phyloP scores from a whole-genome alignment of 2,113 vertebrate species.

The Bucco capensis region DNA sequence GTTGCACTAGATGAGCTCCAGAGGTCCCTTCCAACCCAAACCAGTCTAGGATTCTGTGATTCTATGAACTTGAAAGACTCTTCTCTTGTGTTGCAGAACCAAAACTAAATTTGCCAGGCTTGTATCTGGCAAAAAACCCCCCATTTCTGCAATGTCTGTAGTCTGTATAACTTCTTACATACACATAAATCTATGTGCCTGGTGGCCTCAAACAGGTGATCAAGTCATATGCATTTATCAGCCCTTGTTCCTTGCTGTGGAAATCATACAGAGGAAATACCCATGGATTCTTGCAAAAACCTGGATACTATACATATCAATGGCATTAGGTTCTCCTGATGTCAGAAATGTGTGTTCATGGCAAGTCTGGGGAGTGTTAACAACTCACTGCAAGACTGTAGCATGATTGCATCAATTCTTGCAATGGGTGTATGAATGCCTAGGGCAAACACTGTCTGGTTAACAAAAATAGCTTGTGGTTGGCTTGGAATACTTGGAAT shows the following conservation, averaged over 20 bases:
- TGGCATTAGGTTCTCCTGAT: neutral
- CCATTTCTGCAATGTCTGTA: neutral
- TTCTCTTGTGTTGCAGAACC: neutral
- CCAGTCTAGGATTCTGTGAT: too few species aligned
- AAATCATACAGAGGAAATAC: neutral
- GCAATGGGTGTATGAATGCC: conserved; percentile 27
- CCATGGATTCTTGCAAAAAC: neutral
- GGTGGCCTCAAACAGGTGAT: neutral
- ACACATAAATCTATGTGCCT: neutral
- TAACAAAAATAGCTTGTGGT: conserved; percentile 31
- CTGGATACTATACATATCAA: neutral
- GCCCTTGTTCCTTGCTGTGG: neutral
- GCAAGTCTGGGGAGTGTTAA: neutral
- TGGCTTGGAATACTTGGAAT: conserved; percentile 10
- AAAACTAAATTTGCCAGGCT: neutral
- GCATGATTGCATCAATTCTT: conserved; percentile 27
- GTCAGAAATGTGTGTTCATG: neutral
- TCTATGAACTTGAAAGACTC: neutral
- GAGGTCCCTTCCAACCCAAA: too few species aligned
- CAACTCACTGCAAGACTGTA: conserved; percentile 29
- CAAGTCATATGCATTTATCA: neutral
- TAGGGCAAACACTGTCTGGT: neutral
- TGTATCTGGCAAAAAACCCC: neutral
- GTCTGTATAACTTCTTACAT: neutral
- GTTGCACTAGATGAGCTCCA: too few species aligned